phyloP scores from a whole-genome alignment of 2,113 vertebrate species.

The Tamias sibiricus region DNA sequence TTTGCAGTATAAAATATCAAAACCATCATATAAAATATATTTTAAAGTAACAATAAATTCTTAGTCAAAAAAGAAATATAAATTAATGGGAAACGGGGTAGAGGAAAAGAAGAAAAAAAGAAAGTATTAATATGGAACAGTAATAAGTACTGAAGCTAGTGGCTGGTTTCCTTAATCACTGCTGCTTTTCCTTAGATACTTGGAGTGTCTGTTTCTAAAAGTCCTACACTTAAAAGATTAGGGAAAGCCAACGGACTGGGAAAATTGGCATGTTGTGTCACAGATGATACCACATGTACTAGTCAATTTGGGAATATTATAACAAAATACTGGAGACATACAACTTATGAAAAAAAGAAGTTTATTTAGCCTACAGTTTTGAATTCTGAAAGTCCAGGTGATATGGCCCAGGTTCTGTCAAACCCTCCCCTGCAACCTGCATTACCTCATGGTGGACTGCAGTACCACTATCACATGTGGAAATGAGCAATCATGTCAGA shows the following conservation, averaged over 20 bases:
- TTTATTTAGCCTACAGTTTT: no score
- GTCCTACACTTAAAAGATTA: background rate
- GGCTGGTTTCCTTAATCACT: background rate
- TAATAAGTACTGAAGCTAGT: background rate
- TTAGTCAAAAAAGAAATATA: background rate
- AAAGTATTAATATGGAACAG: background rate
- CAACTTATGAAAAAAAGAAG: no score
- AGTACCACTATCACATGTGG: background rate
- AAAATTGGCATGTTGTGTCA: background rate
- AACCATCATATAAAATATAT: background rate
- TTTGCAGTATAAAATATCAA: background rate
- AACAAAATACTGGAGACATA: background rate
- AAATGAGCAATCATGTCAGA: background rate
- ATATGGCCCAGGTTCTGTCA: background rate
- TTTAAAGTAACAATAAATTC: background rate
- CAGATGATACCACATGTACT: background rate
- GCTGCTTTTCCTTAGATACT: no score
- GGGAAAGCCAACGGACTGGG: background rate
- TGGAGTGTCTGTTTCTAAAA: background rate
- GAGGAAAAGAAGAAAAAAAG: background rate
- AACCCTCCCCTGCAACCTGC: background rate
- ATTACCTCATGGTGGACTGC: accelerated
- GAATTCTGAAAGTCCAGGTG: background rate
- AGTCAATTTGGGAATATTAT: background rate
- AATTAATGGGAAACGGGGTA: background rate